Base-by-base conservation (phyloP, 2,797 vertebrate genomes). In the Centropyge bicolor region DNA sequence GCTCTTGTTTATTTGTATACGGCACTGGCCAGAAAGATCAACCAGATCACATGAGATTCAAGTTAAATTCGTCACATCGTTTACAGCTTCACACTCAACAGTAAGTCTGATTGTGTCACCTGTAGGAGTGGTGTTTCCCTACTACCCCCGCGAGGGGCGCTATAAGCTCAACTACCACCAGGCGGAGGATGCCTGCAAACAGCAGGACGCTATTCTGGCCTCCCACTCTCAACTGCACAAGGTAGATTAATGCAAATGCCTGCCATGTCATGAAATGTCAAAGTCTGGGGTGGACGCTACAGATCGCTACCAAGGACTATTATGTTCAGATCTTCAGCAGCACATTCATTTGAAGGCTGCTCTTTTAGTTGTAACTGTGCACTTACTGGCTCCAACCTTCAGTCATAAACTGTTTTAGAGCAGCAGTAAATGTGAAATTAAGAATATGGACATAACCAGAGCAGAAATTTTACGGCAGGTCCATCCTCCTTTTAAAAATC, bases 41-140 rank as follows among this genome's bases (percentile, higher is more conserved):
- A 79, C 19, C 38, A 31, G 12, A 40, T 57, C 27, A 14, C n/a
- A 51, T 24, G 8, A 16, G 4, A 63, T 4, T 38, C 0, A 55
- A 38, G 19, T 36, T 3, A 66, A 57, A 55, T 24, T 56, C 20
- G 22, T 27, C 35, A 20, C n/a, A 43, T 60, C n/a, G n/a, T 46
- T 36, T 8, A 22, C 20, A 72, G 24, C n/a, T 35, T 59, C 35
- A 27, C 7, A 64, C 20, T 82, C 3, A 74, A 38, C 14, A 54
- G 13, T 12, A 5, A 22, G 43, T 59, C 22, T 70, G 51, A 65
- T 43, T 83, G 55, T 83, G 17, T 82, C n/a, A 4, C 66, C 20
- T 72, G 16, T 77, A 99, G 98, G 98, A 0, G 97, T 99, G 74
- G 97, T 99, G 67, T 99, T 99, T 76, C 98, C 98, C 5, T 98